Conservation (phyloP, 53 echinoderm and acorn worm species). For the Antedon mediterranea region DNA sequence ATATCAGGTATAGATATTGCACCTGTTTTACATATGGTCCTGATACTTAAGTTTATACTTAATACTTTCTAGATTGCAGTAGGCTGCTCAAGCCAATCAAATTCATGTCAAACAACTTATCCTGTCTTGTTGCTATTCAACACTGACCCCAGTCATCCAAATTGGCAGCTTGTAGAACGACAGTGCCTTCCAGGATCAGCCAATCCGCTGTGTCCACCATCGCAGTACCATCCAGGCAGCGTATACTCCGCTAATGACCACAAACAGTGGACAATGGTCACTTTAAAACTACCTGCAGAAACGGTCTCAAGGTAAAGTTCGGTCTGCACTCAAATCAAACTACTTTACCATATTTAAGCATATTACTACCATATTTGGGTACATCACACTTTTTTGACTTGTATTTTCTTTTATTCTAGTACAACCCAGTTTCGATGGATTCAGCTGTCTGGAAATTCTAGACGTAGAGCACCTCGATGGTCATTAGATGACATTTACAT, state of each 20-base stretch:
- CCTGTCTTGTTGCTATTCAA: slow-evolving; percentile 60
- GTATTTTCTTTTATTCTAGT: slow-evolving; percentile 9
- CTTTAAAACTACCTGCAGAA: slow-evolving; percentile 45
- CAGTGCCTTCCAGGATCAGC: slow-evolving; percentile 49
- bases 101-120: slow-evolving; percentile 30
- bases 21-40: too few relatives aligned
- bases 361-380: too few relatives aligned
- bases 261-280: slow-evolving; percentile 47
- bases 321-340: too few relatives aligned
- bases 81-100: slow-evolving; percentile 38
- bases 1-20: too few relatives aligned
- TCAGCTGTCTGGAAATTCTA: slow-evolving; percentile 22
- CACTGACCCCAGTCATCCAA: slow-evolving; percentile 31
- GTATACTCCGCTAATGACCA: slow-evolving; percentile 48
- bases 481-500: slow-evolving; percentile 75
- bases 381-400: too few relatives aligned
- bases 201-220: slow-evolving; percentile 32
- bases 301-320: slow-evolving; percentile 71
- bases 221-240: slow-evolving; percentile 45
- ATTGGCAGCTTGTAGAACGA: slow-evolving; percentile 50
- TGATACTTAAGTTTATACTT: not conserved
- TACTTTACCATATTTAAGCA: too few relatives aligned
- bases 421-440: slow-evolving; percentile 86
- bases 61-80: slow-evolving; percentile 45
- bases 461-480: slow-evolving; percentile 40